A percentile compares a stretch with the other conserved stretches of the same genome.
Evolutionary conservation across 2,797 vertebrate genomes (phyloP).

Genomic region (Sebastes nivosus): DNA sequence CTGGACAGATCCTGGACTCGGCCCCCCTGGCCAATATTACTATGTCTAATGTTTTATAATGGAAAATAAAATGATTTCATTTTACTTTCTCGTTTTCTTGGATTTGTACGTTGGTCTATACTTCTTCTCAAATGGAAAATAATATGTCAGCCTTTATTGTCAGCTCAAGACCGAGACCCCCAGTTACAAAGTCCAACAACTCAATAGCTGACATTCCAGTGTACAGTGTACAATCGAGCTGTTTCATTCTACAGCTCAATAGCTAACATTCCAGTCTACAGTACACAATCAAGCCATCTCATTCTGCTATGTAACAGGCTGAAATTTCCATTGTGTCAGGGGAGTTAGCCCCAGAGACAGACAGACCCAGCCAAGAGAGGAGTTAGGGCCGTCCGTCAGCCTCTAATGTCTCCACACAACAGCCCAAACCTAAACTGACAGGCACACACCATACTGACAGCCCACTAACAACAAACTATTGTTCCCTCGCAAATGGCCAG

Average conservation of each 20-base stretch:
- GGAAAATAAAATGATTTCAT: background rate
- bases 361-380: constrained; percentile 69
- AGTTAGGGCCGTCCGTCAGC: constrained; percentile 76
- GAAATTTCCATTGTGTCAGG: constrained; percentile 61
- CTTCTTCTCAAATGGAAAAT: background rate
- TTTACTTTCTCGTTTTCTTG: background rate
- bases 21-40: background rate
- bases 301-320: constrained; percentile 46
- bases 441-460: constrained; percentile 73
- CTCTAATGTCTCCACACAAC: constrained; percentile 66
- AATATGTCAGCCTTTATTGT: background rate
- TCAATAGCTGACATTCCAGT: constrained; percentile 44
- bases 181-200: constrained; percentile 7
- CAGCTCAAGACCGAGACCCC: background rate
- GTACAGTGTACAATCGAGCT: constrained; percentile 30
- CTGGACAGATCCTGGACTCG: background rate
- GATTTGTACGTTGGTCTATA: background rate
- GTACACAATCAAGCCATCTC: constrained; percentile 63
- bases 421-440: constrained; percentile 72
- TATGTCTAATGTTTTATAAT: background rate
- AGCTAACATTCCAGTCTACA: constrained; percentile 55
- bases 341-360: constrained; percentile 53
- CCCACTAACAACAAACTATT: constrained; percentile 73
- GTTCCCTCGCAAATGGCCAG: constrained; percentile 65
- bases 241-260: constrained; percentile 41